Percentiles rank a stretch among this genome's conserved stretches.
Conservation (phyloP, 2,113 vertebrate species). For the Sebastes fasciatus region DNA sequence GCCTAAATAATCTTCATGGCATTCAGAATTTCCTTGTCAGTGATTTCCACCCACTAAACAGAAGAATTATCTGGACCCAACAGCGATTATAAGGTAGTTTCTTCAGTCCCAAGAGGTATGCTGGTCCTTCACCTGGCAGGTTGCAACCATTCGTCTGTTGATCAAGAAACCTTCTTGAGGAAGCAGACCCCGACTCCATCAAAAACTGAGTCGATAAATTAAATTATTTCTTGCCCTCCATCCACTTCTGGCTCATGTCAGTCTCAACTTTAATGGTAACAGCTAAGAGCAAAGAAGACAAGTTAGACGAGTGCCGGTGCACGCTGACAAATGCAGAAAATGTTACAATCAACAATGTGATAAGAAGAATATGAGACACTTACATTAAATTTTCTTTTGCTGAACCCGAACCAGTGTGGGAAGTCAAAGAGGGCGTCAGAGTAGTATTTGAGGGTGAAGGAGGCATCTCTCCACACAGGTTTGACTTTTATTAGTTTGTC, state of each 20-base stretch:
- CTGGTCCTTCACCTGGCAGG: neutral
- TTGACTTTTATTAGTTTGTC: neutral
- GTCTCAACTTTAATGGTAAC: conserved; percentile 37
- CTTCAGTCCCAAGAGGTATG: neutral
- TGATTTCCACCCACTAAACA: conserved; percentile 8
- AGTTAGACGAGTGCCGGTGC: neutral
- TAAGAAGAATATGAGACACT: fast-evolving
- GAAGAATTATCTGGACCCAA: neutral
- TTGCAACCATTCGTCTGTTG: neutral
- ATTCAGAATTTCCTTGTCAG: neutral
- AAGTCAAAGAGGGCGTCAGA: conserved; percentile 81
- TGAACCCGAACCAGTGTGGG: conserved; percentile 78
- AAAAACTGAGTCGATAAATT: neutral
- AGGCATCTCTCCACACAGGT: conserved; percentile 63
- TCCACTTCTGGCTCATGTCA: conserved; percentile 29
- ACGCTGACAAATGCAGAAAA: neutral
- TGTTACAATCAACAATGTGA: neutral
- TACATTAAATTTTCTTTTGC: conserved; percentile 74
- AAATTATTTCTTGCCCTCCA: neutral
- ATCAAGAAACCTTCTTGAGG: neutral
- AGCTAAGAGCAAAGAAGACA: neutral
- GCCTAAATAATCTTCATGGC: neutral
- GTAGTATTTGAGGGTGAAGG: conserved; percentile 78
- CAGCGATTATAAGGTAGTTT: neutral
- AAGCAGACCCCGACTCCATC: neutral